Conservation (phyloP, 37 sponge, comb jelly and placozoan species). For the Theonella swinhoei region DNA sequence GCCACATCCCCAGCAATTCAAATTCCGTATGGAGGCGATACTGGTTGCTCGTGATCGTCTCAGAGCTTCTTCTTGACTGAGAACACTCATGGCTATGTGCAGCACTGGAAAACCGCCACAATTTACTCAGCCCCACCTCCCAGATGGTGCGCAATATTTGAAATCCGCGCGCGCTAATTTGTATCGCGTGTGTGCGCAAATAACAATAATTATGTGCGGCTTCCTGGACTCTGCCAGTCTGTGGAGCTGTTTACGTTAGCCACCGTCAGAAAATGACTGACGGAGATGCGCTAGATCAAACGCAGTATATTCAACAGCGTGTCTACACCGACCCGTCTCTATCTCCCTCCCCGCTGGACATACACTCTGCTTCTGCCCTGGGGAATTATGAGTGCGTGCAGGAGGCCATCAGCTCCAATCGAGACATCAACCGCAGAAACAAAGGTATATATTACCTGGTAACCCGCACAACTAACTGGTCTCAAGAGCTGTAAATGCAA, state of each 20-base stretch:
- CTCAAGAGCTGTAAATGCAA: neutral
- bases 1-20: slow-evolving; percentile 83
- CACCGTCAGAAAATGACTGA: slow-evolving; percentile 6
- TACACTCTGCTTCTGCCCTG: slow-evolving; percentile 78
- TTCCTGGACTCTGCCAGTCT: no score
- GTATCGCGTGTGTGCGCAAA: no score
- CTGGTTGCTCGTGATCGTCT: slow-evolving; percentile 47
- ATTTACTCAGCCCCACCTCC: neutral
- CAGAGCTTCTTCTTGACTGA: slow-evolving; percentile 48
- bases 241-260: no score
- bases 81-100: slow-evolving; percentile 35
- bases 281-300: slow-evolving; percentile 46
- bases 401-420: slow-evolving; percentile 34
- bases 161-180: neutral
- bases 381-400: slow-evolving; percentile 77
- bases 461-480: neutral
- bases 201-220: no score
- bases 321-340: slow-evolving; percentile 49
- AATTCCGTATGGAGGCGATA: slow-evolving; percentile 45
- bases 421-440: slow-evolving; percentile 36
- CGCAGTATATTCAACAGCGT: slow-evolving; percentile 23
- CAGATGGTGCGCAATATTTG: neutral
- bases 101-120: no score
- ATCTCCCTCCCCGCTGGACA: slow-evolving; percentile 57
- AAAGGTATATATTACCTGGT: slow-evolving; percentile 34